phyloP scores from a whole-genome alignment of 2,113 vertebrate genomes.

The Sciurus niger region DNA sequence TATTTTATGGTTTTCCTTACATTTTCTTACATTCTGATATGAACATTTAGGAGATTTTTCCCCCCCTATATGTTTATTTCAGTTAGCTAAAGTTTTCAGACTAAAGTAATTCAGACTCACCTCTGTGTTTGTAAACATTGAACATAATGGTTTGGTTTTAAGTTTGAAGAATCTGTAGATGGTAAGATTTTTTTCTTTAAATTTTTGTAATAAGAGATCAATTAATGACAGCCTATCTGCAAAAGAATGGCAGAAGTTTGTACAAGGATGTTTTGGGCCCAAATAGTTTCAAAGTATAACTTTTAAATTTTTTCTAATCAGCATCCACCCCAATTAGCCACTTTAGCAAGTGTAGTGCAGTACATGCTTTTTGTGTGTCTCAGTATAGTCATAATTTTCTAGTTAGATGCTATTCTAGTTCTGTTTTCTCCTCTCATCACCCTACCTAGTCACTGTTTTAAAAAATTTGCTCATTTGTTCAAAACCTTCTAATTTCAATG shows the following conservation, averaged over 20 bases:
- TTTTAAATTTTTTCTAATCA: neutral
- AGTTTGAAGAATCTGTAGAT: conserved; percentile 25
- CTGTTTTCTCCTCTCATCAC: neutral
- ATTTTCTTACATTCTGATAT: neutral
- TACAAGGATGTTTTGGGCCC: neutral
- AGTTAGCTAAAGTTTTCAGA: conserved; percentile 53
- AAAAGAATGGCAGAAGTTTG: conserved; percentile 13
- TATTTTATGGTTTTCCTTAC: conserved; percentile 20
- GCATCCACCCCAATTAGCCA: neutral
- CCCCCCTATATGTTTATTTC: conserved; percentile 24
- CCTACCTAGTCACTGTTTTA: neutral
- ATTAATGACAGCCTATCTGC: neutral
- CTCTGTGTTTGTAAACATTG: neutral
- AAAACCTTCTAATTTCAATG: neutral
- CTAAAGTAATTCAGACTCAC: neutral
- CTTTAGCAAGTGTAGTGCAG: neutral
- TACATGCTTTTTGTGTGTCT: neutral
- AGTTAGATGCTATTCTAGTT: neutral
- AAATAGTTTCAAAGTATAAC: conserved; percentile 50
- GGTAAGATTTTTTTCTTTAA: conserved; percentile 26
- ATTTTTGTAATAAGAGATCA: conserved; percentile 2
- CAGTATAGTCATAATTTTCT: neutral
- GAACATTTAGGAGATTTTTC: conserved; percentile 50
- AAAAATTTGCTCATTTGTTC: neutral
- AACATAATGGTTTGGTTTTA: conserved; percentile 47